A percentile compares a stretch with the other conserved stretches of the same genome.
Conservation (phyloP, 2,888 invertebrate species). For the Chaetoderma sp. region DNA sequence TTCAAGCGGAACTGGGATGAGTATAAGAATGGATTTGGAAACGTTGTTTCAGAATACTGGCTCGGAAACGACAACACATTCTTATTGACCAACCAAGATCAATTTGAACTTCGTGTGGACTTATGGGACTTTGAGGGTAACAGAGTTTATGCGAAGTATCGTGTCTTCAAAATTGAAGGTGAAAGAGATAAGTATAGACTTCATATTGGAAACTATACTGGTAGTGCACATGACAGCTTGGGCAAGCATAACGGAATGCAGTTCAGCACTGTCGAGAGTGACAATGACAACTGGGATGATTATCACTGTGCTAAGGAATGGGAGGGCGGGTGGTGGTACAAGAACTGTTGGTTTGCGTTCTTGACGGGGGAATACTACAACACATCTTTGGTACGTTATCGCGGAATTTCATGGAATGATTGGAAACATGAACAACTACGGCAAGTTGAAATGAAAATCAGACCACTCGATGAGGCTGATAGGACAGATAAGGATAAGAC, state of each 20-base stretch:
- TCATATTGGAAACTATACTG: slow-evolving; percentile 55
- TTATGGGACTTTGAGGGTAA: slow-evolving; percentile 66
- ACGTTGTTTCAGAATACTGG: slow-evolving; percentile 61
- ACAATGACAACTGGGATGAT: slow-evolving; percentile 82
- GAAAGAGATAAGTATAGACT: slow-evolving; percentile 62
- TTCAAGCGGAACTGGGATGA: slow-evolving; percentile 60
- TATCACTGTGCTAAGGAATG: slow-evolving; percentile 93
- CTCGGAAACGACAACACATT: slow-evolving; percentile 66
- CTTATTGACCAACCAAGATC: slow-evolving; percentile 60
- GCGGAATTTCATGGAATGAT: slow-evolving; percentile 66
- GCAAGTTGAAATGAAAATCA: slow-evolving; percentile 67
- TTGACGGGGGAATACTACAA: slow-evolving; percentile 88
- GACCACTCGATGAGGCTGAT: slow-evolving; percentile 41
- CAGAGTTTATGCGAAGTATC: slow-evolving; percentile 61
- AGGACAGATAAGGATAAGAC: not conserved
- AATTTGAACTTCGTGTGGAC: slow-evolving; percentile 62
- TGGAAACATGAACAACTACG: slow-evolving; percentile 67
- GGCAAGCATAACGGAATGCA: slow-evolving; percentile 91
- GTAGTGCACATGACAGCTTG: slow-evolving; percentile 90
- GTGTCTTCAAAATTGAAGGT: slow-evolving; percentile 61
- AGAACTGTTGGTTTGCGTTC: slow-evolving; percentile 94
- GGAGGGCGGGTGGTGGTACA: slow-evolving; percentile 97
- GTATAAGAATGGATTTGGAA: slow-evolving; percentile 65
- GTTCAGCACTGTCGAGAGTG: slow-evolving; percentile 89
- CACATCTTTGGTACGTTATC: slow-evolving; percentile 52